Conservation (phyloP, 2,113 vertebrate species). For the Rhinopomastus cyanomelas region DNA sequence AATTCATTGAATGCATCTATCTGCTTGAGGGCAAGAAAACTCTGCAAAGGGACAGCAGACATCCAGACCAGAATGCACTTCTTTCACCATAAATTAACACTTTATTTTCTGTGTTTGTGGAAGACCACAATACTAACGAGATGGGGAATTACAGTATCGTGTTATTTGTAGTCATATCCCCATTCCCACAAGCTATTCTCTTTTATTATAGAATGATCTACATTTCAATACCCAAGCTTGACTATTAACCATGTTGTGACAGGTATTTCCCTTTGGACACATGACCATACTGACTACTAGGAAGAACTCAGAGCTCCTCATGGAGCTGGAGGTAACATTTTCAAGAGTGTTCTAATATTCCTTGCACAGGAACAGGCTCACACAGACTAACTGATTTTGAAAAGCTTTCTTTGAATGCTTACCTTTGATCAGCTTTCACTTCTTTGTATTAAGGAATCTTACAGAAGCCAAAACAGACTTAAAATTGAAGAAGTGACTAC, state of each 20-base stretch:
- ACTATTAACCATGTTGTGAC: background rate
- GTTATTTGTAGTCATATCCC: background rate
- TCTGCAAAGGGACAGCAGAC: no score
- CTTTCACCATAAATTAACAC: background rate
- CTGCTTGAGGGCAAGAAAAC: no score
- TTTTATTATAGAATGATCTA: background rate
- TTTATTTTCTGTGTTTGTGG: background rate
- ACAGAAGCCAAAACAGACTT: background rate
- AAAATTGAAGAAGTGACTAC: background rate
- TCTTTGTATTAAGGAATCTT: background rate
- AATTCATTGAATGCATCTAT: no score
- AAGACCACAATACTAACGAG: background rate
- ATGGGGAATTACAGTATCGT: background rate
- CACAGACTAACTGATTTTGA: background rate
- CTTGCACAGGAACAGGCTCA: background rate
- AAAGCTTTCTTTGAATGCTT: background rate
- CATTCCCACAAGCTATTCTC: background rate
- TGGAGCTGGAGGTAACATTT: background rate
- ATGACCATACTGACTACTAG: background rate
- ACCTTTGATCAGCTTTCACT: background rate
- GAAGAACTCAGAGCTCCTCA: background rate
- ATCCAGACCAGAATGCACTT: background rate
- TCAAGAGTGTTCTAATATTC: background rate
- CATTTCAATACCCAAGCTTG: background rate
- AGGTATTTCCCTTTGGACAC: background rate